A percentile compares a stretch with the other conserved stretches of the same genome.
These are phyloP conservation scores for Pristionchus exspectatus DNA, from an alignment of 2,888 invertebrate species.

Conservation along the genomic window DNA sequence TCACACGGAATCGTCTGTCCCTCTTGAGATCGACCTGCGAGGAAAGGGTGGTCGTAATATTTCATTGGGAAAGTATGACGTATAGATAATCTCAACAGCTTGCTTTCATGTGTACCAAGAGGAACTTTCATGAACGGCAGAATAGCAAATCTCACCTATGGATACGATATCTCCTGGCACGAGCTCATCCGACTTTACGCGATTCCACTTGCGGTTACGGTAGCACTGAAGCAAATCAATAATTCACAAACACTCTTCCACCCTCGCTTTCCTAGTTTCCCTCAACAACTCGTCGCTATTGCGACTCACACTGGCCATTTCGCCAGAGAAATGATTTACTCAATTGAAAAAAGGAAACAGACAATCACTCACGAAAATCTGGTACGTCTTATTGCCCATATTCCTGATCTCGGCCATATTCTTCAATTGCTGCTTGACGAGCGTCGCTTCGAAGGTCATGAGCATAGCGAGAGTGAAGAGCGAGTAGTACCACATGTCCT, in stretches of 20 bases:
- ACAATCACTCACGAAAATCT: slow-evolving; percentile 84
- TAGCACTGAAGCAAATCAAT: slow-evolving; percentile 69
- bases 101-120: neutral
- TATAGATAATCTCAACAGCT: too few species aligned
- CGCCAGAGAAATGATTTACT: neutral
- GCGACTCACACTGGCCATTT: neutral
- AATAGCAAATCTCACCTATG: slow-evolving; percentile 81
- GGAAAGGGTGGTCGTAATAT: neutral
- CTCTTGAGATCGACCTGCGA: slow-evolving; percentile 86
- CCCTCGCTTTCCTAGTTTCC: slow-evolving; percentile 52
- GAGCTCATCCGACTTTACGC: slow-evolving; percentile 86
- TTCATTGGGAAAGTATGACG: too few species aligned
- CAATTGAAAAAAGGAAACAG: too few species aligned
- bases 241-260: slow-evolving; percentile 36
- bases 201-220: slow-evolving; percentile 74
- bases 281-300: neutral
- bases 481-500: slow-evolving; percentile 84
- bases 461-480: slow-evolving; percentile 78
- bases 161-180: slow-evolving; percentile 97
- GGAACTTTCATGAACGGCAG: neutral
- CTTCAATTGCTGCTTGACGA: slow-evolving; percentile 96
- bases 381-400: slow-evolving; percentile 98
- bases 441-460: slow-evolving; percentile 89
- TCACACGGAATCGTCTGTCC: slow-evolving; percentile 93
- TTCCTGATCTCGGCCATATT: slow-evolving; percentile 99